Conservation (phyloP, 1,140 invertebrate species). For the Penaeus chinensis region DNA sequence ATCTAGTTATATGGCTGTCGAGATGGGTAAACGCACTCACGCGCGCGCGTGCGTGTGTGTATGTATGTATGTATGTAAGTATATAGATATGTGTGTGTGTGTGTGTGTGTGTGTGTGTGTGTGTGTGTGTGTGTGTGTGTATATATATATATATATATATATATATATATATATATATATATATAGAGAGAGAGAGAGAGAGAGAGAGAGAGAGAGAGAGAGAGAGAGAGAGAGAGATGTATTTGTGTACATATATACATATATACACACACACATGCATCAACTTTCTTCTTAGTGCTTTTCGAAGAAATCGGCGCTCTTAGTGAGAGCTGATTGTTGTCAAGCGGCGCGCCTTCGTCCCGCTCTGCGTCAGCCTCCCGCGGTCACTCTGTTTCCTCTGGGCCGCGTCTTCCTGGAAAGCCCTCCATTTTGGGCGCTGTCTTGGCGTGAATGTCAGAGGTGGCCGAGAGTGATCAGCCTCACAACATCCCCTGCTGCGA, state of each 20-base stretch:
- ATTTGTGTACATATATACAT: background rate
- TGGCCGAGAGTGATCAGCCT: background rate
- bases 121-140: too few species aligned
- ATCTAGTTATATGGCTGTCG: background rate
- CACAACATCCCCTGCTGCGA: too few species aligned
- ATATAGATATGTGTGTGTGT: background rate
- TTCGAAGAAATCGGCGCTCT: background rate
- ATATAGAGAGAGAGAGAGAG: too few species aligned
- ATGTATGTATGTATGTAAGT: background rate
- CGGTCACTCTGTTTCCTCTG: background rate
- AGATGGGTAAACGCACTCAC: background rate
- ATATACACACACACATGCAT: conserved; percentile 4
- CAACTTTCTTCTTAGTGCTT: background rate
- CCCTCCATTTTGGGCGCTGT: conserved; percentile 2
- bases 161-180: conserved; percentile 17
- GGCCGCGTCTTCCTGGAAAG: background rate
- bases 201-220: too few species aligned
- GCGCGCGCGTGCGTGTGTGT: background rate
- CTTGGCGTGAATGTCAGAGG: background rate
- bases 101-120: background rate
- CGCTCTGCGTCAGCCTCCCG: too few species aligned
- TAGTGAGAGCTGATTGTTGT: background rate
- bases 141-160: conserved; percentile 9
- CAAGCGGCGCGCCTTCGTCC: background rate
- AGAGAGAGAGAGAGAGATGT: too few species aligned